These are phyloP conservation scores for Beris morrisii DNA, from an alignment of 2,888 invertebrate genomes.

Conservation along the genomic window DNA sequence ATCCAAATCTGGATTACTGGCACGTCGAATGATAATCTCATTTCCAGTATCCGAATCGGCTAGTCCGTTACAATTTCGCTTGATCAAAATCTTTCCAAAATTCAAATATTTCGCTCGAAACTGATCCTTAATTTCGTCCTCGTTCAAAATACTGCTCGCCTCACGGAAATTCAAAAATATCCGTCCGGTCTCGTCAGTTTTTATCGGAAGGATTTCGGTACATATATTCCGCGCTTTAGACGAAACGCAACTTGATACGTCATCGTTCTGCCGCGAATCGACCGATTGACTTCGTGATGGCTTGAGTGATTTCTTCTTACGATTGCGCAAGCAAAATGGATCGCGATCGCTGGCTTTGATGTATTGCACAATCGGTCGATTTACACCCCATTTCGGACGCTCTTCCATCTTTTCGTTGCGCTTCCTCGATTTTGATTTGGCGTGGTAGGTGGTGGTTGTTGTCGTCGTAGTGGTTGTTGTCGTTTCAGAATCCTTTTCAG, in stretches of 20 bases:
- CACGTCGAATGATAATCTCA: conserved; percentile 22
- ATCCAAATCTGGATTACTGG: conserved; percentile 31
- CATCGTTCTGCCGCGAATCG: conserved; percentile 47
- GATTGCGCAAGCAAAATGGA: conserved; percentile 70
- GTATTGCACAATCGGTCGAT: conserved; percentile 77
- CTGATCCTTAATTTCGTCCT: conserved; percentile 55
- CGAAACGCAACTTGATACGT: conserved; percentile 34
- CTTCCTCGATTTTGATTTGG: conserved; percentile 46
- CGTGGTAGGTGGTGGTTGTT: conserved; percentile 51
- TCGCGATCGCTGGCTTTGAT: conserved; percentile 90
- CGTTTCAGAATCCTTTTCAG: conserved; percentile 34
- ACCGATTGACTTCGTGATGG: conserved; percentile 60
- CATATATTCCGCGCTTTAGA: conserved; percentile 54
- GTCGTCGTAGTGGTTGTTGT: conserved; percentile 55
- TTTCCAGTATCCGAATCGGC: neutral
- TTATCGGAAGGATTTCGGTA: conserved; percentile 56
- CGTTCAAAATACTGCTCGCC: conserved; percentile 55
- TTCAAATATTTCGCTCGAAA: conserved; percentile 53
- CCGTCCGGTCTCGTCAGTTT: conserved; percentile 55
- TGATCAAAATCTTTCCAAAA: conserved; percentile 51
- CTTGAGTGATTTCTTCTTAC: conserved; percentile 65
- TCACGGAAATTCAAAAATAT: conserved; percentile 56
- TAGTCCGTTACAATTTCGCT: conserved; percentile 51
- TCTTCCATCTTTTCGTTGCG: conserved; percentile 58
- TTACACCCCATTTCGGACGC: conserved; percentile 75